phyloP scores from a whole-genome alignment of 2,797 vertebrate genomes.

The Rhinoraja longicauda region DNA sequence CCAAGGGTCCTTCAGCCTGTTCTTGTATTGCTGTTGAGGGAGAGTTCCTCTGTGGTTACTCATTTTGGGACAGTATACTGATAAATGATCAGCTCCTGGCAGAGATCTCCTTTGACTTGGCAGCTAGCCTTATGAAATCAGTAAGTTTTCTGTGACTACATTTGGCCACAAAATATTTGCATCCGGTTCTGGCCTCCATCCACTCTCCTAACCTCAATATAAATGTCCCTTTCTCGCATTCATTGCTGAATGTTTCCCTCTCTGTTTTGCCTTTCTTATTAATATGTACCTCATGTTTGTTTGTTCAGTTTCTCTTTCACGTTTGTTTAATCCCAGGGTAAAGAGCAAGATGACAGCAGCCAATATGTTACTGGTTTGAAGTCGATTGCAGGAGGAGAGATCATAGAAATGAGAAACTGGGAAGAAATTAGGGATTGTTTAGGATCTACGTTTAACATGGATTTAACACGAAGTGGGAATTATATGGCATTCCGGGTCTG shows the following conservation, averaged over 20 bases:
- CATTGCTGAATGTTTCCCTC: background rate
- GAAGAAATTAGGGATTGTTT: background rate
- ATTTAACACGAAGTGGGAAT: background rate
- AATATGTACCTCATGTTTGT: background rate
- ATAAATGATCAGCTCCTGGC: background rate
- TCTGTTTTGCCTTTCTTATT: background rate
- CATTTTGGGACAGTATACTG: background rate
- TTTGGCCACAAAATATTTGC: background rate
- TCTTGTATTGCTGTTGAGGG: background rate
- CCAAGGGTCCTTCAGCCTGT: background rate
- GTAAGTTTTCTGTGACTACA: background rate
- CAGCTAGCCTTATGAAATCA: background rate
- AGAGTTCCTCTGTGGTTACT: background rate
- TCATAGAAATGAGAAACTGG: background rate
- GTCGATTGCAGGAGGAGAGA: background rate
- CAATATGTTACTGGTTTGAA: background rate
- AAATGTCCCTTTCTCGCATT: background rate
- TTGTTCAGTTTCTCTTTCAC: background rate
- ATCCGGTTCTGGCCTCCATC: background rate
- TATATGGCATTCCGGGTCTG: background rate
- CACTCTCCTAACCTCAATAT: background rate
- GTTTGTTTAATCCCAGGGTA: background rate
- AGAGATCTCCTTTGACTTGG: background rate
- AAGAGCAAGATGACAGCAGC: background rate
- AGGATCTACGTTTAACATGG: background rate